phyloP scores from a whole-genome alignment of 2,113 vertebrate species.

The Lophotis ruficrista region DNA sequence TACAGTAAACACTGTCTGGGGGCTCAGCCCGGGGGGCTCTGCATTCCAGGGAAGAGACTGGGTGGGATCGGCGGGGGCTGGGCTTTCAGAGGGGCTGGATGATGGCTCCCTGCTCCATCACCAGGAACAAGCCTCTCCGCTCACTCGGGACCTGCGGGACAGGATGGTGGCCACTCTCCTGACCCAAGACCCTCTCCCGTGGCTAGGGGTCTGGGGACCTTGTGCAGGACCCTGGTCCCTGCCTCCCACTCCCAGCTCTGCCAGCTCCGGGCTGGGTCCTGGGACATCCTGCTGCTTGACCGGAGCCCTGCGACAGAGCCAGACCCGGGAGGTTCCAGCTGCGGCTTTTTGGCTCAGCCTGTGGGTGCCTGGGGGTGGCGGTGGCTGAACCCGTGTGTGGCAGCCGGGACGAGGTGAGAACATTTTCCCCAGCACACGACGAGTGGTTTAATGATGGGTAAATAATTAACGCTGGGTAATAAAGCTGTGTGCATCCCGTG shows the following conservation, averaged over 20 bases:
- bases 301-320: accelerated
- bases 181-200: accelerated
- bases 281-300: accelerated
- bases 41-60: constrained; percentile 54
- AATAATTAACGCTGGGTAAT: constrained; percentile 21
- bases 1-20: constrained; percentile 36
- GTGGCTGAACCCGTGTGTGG: not conserved
- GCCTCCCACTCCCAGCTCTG: not conserved
- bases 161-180: not conserved
- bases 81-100: not conserved
- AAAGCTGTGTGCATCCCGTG: not conserved
- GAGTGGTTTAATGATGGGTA: constrained; percentile 8
- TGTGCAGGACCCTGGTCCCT: not conserved
- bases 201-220: not conserved
- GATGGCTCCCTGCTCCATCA: not conserved
- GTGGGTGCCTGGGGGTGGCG: not conserved
- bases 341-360: not conserved
- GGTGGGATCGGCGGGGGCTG: not conserved
- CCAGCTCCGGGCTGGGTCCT: not conserved
- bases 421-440: not conserved
- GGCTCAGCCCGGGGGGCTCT: constrained; percentile 13
- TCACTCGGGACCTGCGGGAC: not conserved
- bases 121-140: not conserved
- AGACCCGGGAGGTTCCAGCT: not conserved
- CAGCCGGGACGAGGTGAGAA: not conserved